Percentiles rank a stretch among this genome's conserved stretches.
Conservation (phyloP, 2,888 invertebrate species). For the Yponomeuta cagnagella region DNA sequence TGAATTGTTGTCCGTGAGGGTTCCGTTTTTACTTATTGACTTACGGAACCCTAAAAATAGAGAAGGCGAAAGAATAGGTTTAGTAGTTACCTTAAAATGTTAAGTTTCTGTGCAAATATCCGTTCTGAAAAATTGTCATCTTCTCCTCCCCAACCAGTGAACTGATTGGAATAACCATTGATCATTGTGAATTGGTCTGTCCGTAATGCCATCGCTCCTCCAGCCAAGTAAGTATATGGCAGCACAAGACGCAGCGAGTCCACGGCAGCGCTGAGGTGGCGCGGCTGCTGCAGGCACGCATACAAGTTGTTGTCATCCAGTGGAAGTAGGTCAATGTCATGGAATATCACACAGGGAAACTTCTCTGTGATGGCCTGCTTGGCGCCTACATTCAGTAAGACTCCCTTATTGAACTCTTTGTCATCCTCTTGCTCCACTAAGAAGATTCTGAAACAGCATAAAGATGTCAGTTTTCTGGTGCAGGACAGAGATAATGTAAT, state of each 20-base stretch:
- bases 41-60: no score
- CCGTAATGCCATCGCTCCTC: slow-evolving; percentile 57
- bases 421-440: slow-evolving; percentile 88
- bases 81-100: slow-evolving; percentile 40
- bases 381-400: slow-evolving; percentile 91
- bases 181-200: slow-evolving; percentile 44
- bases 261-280: slow-evolving; percentile 92
- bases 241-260: slow-evolving; percentile 79
- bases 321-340: slow-evolving; percentile 93
- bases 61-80: no score
- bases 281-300: slow-evolving; percentile 84
- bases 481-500: no score
- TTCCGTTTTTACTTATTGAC: no score
- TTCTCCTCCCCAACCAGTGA: slow-evolving; percentile 65
- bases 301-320: slow-evolving; percentile 87
- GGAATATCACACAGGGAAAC: slow-evolving; percentile 90
- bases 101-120: slow-evolving; percentile 35
- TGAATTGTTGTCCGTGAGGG: no score
- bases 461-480: background rate
- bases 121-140: slow-evolving; percentile 59
- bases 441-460: slow-evolving; percentile 77
- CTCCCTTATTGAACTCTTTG: slow-evolving; percentile 89
- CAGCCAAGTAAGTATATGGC: slow-evolving; percentile 42
- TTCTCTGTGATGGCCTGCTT: slow-evolving; percentile 81
- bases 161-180: slow-evolving; percentile 61